Base-by-base conservation (phyloP, 2,797 vertebrate species). In the Choloepus didactylus region DNA sequence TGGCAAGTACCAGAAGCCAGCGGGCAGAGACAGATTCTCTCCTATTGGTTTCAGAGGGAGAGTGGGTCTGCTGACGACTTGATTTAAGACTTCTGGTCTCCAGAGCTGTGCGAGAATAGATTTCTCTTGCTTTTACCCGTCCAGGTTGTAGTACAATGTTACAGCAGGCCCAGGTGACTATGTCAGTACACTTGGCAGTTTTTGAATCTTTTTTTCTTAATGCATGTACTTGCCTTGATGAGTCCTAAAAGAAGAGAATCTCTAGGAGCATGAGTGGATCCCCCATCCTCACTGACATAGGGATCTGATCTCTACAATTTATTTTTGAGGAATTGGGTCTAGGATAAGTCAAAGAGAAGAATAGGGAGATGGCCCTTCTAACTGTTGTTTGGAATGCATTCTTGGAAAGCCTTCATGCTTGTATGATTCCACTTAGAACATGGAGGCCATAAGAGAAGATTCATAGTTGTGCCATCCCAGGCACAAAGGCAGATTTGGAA, bases 291-390 rank as follows among this genome's bases (percentile, higher is more conserved):
- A 35, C 5, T 75, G 70, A 87, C 66, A 5, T 6, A 54, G 49
- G 16, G 2, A 46, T 29, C 2, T 12, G n/a, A 60, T 25, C 15
- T 81, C 66, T 49, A 19, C 49, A 35, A 87, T 46, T 81, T 1
- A 1, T 79, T 83, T 92, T 66, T 75, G 60, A 75, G 14, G 62
- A 54, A 0, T 73, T 90, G 38, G 46, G 35, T 29, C 27, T 60
- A 82, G 44, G 66, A 38, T 44, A 59, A 89, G 70, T 27, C 46
- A 81, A 83, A 62, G 46, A 88, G 41, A 92, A 89, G 67, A 87
- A 44, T 12, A 51, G 4, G 16, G 7, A 9, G 41, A 44, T 3
- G 9, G 51, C 4, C 2, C 41, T 19, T 25, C 21, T 3, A 60
- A 64, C 27, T 77, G 8, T 27, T 25, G 2, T 86, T 62, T 66